phyloP scores from a whole-genome alignment of 1,140 invertebrate genomes.

The Drosophila guanche region DNA sequence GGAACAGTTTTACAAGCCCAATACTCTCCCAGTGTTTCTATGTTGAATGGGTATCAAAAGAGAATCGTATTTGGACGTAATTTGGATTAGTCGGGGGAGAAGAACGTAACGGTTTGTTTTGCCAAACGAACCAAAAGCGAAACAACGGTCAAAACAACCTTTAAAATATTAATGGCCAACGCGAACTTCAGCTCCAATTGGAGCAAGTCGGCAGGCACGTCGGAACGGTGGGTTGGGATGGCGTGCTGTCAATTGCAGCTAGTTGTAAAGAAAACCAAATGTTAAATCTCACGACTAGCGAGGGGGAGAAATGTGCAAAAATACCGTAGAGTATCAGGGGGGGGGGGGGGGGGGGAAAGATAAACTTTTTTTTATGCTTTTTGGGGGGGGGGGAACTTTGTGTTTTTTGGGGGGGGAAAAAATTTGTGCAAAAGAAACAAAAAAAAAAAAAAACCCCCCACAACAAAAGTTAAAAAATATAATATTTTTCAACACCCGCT shows the following conservation, averaged over 20 bases:
- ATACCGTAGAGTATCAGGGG: slow-evolving; percentile 15
- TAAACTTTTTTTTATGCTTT: too few relatives aligned
- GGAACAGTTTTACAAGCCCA: too few relatives aligned
- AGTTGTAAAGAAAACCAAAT: slow-evolving; percentile 37
- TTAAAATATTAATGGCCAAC: slow-evolving; percentile 65
- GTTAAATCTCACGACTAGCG: slow-evolving; percentile 26
- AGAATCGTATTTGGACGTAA: slow-evolving; percentile 11
- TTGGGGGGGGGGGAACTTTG: slow-evolving; percentile 6
- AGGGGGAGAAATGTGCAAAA: slow-evolving; percentile 23
- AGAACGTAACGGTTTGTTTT: slow-evolving; percentile 37
- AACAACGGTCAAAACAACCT: slow-evolving; percentile 39
- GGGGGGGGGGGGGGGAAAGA: too few relatives aligned
- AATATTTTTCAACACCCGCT: too few relatives aligned
- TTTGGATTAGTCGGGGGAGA: slow-evolving; percentile 11
- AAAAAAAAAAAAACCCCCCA: too few relatives aligned
- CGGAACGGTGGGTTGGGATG: background rate
- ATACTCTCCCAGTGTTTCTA: too few relatives aligned
- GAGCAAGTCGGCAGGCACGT: background rate
- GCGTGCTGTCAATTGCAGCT: slow-evolving; percentile 44
- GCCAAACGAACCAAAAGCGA: slow-evolving; percentile 38
- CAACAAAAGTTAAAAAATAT: too few relatives aligned
- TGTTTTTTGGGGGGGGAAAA: too few relatives aligned
- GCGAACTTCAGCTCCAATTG: slow-evolving; percentile 29
- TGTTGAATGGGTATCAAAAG: too few relatives aligned
- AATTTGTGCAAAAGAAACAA: too few relatives aligned